Base-by-base conservation (phyloP, 2,113 vertebrate species). In the Mionectes macconnelli region DNA sequence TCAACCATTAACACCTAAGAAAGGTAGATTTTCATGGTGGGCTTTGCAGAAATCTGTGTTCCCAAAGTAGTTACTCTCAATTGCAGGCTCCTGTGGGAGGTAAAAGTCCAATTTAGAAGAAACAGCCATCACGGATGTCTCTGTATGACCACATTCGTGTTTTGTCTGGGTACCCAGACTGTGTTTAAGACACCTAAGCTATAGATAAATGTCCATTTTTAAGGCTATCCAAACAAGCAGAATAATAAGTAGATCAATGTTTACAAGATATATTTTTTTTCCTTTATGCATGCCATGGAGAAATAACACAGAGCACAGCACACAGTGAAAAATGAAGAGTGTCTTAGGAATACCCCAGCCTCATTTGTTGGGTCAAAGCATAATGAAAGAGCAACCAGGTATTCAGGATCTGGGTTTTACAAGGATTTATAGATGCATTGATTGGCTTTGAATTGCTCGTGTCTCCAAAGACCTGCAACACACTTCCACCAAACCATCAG, bases 391-490 rank as follows among this genome's bases (percentile, higher is more conserved):
- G 60, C 63, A 88, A 80, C 82, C 85, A 72, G 63, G 56, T 95
- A 94, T 60, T 79, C 80, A 84, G 62, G 52, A 87, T 63, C 49
- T 68, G 93, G 90, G 62, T 90, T 90, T 92, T 90, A 95, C 79
- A 77, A 91, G 67, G 85, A 96, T 91, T 95, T 96, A 94, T 90
- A 94, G 92, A 72, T 6, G 21, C 90, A 86, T 44, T 92, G 79
- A 95, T 92, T 92, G 47, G 42, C 81, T 96, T 93, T 93, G 85
- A 94, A 84, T 84, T 49, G 3, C 76, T 88, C 64, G n/a, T 84
- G 60, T 88, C 94, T 96, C 92, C 42, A 33, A 95, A 97, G 88
- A 72, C 82, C 39, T 95, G 68, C 63, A 63, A 24, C 23, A 37
- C 1, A 1, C 33, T 75, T 80, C 79, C 60, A 86, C 72, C 76